Conservation (phyloP, 1,140 invertebrate genomes). For the Drosophila subpulchrella region DNA sequence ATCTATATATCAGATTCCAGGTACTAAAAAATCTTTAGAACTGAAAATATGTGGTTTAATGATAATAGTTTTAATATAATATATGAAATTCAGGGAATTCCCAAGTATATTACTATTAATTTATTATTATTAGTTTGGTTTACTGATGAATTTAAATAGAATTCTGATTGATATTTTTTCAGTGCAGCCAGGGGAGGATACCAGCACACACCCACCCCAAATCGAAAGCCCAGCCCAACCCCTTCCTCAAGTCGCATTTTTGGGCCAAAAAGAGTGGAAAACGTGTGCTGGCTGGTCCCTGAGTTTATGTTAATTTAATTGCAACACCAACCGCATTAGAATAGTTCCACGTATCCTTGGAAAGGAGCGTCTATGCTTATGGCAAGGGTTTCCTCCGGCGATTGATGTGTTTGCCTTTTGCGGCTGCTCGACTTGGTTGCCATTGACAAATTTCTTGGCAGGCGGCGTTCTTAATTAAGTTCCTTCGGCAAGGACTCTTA, state of each 20-base stretch:
- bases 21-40: no score
- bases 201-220: constrained; percentile 21
- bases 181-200: constrained; percentile 14
- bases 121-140: no score
- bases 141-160: no score
- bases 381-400: constrained; percentile 29
- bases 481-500: constrained; percentile 49
- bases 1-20: no score
- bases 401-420: constrained; percentile 72
- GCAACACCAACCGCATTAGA: constrained; percentile 76
- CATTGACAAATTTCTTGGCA: constrained; percentile 70
- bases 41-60: no score
- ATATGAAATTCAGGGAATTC: no score
- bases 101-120: no score
- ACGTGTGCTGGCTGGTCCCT: constrained; percentile 51
- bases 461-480: constrained; percentile 71
- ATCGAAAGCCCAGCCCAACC: constrained; percentile 4
- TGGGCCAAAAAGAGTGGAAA: constrained; percentile 71
- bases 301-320: constrained; percentile 83
- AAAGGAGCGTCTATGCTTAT: constrained; percentile 1
- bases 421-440: constrained; percentile 60
- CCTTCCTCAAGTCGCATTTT: constrained; percentile 27
- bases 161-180: not conserved
- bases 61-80: no score
- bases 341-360: constrained; percentile 74